These are phyloP conservation scores for Lepidothrix coronata DNA, from an alignment of 2,113 vertebrate genomes.

Conservation along the genomic window DNA sequence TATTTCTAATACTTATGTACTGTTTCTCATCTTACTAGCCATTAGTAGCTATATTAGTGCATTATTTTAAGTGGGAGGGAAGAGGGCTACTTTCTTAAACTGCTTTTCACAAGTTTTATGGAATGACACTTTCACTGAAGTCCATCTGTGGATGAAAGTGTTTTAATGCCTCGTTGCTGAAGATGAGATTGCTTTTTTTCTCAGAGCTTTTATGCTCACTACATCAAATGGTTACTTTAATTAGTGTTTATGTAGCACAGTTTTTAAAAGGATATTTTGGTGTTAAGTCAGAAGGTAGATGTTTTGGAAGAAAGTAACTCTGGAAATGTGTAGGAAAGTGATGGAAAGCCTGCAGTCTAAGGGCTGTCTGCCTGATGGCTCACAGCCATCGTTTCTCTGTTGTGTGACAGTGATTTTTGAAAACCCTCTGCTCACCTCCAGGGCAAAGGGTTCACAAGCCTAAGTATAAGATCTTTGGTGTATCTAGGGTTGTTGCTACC, in stretches of 20 bases:
- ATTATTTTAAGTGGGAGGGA: background rate
- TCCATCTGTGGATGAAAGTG: background rate
- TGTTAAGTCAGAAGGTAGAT: background rate
- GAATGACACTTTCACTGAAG: background rate
- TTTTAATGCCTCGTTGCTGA: background rate
- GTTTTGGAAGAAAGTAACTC: background rate
- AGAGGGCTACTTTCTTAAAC: background rate
- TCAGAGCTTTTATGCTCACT: background rate
- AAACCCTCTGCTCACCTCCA: background rate
- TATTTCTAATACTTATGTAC: background rate
- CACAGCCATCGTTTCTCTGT: background rate
- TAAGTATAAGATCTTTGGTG: background rate
- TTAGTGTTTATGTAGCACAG: background rate
- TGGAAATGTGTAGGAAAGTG: background rate
- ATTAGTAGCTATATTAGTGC: background rate
- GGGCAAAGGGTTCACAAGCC: accelerated
- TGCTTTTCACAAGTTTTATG: background rate
- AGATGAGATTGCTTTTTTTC: background rate
- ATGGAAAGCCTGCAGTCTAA: background rate
- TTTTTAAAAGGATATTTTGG: background rate
- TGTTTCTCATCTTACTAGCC: background rate
- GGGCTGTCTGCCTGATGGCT: background rate
- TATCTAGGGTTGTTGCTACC: background rate
- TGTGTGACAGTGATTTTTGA: background rate
- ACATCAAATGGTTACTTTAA: background rate